Evolutionary conservation across 2,888 invertebrate genomes (phyloP), one percentile per base, ranked within the genome.

Genomic region (Phengaris arion): DNA sequence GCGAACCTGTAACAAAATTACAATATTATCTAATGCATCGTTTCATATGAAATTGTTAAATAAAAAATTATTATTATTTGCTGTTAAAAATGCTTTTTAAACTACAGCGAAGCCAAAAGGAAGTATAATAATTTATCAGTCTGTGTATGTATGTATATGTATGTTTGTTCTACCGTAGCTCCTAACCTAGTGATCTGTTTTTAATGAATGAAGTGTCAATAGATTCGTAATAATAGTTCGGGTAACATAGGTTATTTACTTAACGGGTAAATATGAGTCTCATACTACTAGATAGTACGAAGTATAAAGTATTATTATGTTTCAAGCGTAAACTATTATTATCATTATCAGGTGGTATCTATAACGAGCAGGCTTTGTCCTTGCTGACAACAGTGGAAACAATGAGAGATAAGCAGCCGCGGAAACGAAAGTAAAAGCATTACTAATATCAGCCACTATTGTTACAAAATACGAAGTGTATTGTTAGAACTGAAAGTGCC

Each of bases 351-450:
- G 70, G 74, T 70, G 68, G 74, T 72, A 78, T 64, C 64, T 64
- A 64, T 64, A 64, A 64, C 64, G 64, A 64, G 64, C 64, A 64
- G 82, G 82, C 81, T 84, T 89, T 88, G 89, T 90, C 89, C 90
- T 90, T 91, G 78, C 82, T 80, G 83, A 86, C 86, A 87, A 87
- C 79, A 79, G 78, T 77, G 76, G 78, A 79, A 79, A 85, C 82
- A 92, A 91, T 91, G 86, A 82, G 80, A 83, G 88, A 88, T 87
- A 89, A 87, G 81, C 87, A 89, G 78, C 87, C 89, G 78, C 87
- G 88, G 90, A 89, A 89, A 86, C 78, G 86, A 91, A 90, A 93
- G 92, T 90, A 91, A 93, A 92, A 92, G 90, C 76, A 72, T 77
- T 72, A 48, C 55, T 78, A 76, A 76, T 77, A 77, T 77, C 57